A percentile compares a stretch with the other conserved stretches of the same genome.
Evolutionary conservation across 2,797 vertebrate species (phyloP).

Genomic region (Kryptopterus vitreolus): DNA sequence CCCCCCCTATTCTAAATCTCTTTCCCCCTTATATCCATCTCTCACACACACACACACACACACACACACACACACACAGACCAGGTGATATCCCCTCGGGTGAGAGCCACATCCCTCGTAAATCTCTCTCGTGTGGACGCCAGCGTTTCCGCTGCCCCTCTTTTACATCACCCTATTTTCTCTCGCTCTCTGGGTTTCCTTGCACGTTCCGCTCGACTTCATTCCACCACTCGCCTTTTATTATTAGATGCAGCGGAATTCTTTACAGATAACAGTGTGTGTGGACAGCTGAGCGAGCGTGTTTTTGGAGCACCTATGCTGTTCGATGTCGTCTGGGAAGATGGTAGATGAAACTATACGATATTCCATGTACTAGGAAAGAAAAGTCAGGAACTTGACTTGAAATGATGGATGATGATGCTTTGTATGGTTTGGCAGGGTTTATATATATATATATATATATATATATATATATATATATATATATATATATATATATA

Average conservation of each 20-base stretch:
- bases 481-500: no score
- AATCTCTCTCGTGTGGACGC: conserved; percentile 29
- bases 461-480: no score
- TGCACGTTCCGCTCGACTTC: neutral
- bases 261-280: no score
- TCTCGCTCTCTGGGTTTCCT: neutral
- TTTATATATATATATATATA: no score
- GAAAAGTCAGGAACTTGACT: no score
- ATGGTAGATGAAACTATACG: no score
- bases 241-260: neutral
- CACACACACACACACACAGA: neutral
- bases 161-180: conserved; percentile 32
- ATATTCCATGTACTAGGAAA: no score
- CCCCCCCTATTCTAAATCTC: neutral
- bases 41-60: neutral
- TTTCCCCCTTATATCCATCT: conserved; percentile 1
- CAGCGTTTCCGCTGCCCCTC: conserved; percentile 27
- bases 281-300: no score
- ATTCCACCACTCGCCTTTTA: neutral
- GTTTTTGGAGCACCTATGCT: no score
- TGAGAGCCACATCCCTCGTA: conserved; percentile 4
- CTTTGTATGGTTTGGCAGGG: no score
- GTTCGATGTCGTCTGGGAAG: no score
- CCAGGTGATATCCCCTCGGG: conserved; percentile 10
- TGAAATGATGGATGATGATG: no score